phyloP scores from a whole-genome alignment of 2,888 invertebrate genomes.

The Unio delphinus region DNA sequence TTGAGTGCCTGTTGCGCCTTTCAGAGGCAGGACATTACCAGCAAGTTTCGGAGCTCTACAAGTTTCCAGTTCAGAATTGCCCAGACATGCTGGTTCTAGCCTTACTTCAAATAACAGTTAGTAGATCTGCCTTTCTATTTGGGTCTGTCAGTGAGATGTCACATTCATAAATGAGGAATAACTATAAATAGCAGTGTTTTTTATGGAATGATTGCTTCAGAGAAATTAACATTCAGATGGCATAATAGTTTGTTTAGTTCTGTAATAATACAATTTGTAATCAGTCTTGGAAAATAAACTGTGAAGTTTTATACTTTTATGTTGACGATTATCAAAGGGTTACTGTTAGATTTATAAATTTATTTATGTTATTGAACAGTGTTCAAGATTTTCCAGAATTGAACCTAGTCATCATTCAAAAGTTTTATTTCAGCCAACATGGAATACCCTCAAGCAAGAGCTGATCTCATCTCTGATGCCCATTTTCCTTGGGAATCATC shows the following conservation, averaged over 20 bases:
- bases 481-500: constrained; percentile 94
- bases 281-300: background rate
- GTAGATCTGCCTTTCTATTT: constrained; percentile 61
- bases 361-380: too few species aligned
- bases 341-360: too few species aligned
- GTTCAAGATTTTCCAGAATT: too few species aligned
- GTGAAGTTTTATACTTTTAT: background rate
- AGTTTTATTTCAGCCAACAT: constrained; percentile 53
- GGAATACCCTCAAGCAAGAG: constrained; percentile 80
- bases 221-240: too few species aligned
- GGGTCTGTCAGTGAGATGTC: too few species aligned
- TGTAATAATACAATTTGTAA: too few species aligned
- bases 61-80: constrained; percentile 91
- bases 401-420: too few species aligned
- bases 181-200: too few species aligned
- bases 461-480: constrained; percentile 90
- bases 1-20: constrained; percentile 88
- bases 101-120: constrained; percentile 88
- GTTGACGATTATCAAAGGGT: background rate
- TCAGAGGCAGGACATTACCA: constrained; percentile 89
- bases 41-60: constrained; percentile 89
- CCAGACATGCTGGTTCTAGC: constrained; percentile 94
- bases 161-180: too few species aligned
- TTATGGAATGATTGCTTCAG: too few species aligned
- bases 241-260: too few species aligned